Evolutionary conservation across 2,888 invertebrate species (phyloP), one percentile per base, ranked within the genome.

Genomic region (Rhamphomyia laevipes): DNA sequence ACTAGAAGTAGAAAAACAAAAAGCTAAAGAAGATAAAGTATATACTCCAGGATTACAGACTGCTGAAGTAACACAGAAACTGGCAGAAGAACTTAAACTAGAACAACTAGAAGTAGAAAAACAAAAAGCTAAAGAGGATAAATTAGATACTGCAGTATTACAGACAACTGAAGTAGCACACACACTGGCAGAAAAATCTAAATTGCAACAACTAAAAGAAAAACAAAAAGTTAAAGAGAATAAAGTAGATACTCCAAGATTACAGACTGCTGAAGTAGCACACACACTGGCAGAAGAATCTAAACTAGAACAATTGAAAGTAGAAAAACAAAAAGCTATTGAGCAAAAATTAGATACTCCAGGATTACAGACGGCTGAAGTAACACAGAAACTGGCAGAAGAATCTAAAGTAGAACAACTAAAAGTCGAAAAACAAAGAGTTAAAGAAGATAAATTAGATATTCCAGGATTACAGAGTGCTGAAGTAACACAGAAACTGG

Each of bases 1-100:
- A 7, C 4, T 43, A 9, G 31, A 43, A 4, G n/a, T 21, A 16
- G 10, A 18, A 2, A 38, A 48, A 27, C 5, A 4, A 11, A 13
- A 43, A 7, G 5, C 9, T 23, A 17, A 46, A 42, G 50, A 64
- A 65, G 58, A 50, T 31, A 46, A 3, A 21, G 3, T 21, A 21
- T 3, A 21, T 6, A 21, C 9, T 40, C 3, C 15, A 7, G 6
- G 2, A n/a, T 3, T 12, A 16, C 38, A 37, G 9, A 12, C 16
- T 9, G 31, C 0, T 2, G 43, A 46, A 11, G 43, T 18, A 12
- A 2, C 13, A 3, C 27, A 27, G 6, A 46, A 31, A 9, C 30
- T 38, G 17, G 16, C 40, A 0, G 50, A 45, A 31, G 23, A 11
- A n/a, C 5, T 23, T 3, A 16, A 41, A 37, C 7, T 42, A 11